phyloP scores from a whole-genome alignment of 2,797 vertebrate genomes.

The Scleropages formosus region DNA sequence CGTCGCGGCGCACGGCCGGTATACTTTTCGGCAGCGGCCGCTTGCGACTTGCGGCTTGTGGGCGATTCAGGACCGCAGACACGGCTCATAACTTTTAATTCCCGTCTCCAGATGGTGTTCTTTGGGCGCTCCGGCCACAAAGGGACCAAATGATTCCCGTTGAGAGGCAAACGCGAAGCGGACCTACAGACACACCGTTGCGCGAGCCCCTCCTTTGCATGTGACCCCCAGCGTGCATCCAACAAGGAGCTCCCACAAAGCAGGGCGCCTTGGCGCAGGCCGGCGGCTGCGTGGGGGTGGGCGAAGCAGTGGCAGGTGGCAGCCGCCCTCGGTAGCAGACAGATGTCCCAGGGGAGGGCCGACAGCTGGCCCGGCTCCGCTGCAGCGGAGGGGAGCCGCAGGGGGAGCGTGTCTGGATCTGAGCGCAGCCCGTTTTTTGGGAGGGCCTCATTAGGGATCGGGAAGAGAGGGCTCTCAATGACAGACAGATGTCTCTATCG shows the following conservation, averaged over 20 bases:
- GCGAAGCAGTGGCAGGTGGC: slow-evolving; percentile 14
- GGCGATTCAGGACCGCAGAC: slow-evolving; percentile 35
- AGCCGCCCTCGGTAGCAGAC: neutral
- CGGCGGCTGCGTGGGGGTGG: too few relatives aligned
- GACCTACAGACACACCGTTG: neutral
- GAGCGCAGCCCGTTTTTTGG: neutral
- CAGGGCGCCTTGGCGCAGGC: too few relatives aligned
- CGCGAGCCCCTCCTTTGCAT: too few relatives aligned
- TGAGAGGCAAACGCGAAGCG: neutral
- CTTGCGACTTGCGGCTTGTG: slow-evolving; percentile 16
- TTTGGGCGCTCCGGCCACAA: neutral
- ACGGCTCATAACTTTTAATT: slow-evolving; percentile 40
- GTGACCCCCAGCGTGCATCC: too few relatives aligned
- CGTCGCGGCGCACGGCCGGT: neutral
- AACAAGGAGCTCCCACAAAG: too few relatives aligned
- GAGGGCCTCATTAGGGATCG: neutral
- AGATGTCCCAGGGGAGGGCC: neutral
- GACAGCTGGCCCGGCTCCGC: slow-evolving; percentile 2
- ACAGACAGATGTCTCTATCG: slow-evolving; percentile 11
- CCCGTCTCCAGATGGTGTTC: slow-evolving; percentile 1
- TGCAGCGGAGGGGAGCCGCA: neutral
- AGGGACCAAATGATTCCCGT: neutral
- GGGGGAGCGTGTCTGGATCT: neutral
- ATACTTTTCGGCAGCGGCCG: neutral
- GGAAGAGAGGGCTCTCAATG: neutral